Evolutionary conservation across 2,888 invertebrate genomes (phyloP), one percentile per base, ranked within the genome.

Genomic region (Athalia circularis): DNA sequence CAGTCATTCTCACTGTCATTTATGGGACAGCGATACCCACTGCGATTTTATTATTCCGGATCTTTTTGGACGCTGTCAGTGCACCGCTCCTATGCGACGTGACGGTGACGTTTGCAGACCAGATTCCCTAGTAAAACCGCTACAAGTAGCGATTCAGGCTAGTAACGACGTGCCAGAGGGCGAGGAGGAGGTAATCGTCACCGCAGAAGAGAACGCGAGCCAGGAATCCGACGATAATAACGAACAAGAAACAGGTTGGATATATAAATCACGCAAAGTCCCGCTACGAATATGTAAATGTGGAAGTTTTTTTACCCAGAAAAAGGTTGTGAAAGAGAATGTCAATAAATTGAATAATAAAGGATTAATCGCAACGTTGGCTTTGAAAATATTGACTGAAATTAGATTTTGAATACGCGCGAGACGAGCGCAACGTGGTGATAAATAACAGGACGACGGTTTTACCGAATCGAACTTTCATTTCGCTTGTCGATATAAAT

Each of bases 21-120:
- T 97, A 86, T 96, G 95, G 93, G 96, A 96, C 85, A 93, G 93
- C 81, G 94, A 95, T 87, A 96, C 96, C 82, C 95, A 96, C 87
- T 98, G 97, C 87, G 96, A 97, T 90, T 97, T 96, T 89, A 93
- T 97, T 75, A 96, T 98, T 83, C 96, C 96, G 48, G 96, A 97
- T 89, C 93, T 97, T 9, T 97, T 97, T 88, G 97, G 97, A 68
- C 93, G 96, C 86, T 98, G 97, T 86, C 94, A 95, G 80, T 97
- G 97, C 88, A 89, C 88, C 4, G 88, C 89, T 6, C 90, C 90
- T 67, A 90, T 88, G 87, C 87, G 89, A n/a, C 88, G 89, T 5
- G 87, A 90, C 62, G 90, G 89, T 48, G 87, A 90, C 77, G 84
- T 88, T 7, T 91, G 91, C 76, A 85, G 90, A 89, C 94, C 77